These are phyloP conservation scores for Aleiodes sp. DNA, from an alignment of 1,140 invertebrate species.

Conservation along the genomic window DNA sequence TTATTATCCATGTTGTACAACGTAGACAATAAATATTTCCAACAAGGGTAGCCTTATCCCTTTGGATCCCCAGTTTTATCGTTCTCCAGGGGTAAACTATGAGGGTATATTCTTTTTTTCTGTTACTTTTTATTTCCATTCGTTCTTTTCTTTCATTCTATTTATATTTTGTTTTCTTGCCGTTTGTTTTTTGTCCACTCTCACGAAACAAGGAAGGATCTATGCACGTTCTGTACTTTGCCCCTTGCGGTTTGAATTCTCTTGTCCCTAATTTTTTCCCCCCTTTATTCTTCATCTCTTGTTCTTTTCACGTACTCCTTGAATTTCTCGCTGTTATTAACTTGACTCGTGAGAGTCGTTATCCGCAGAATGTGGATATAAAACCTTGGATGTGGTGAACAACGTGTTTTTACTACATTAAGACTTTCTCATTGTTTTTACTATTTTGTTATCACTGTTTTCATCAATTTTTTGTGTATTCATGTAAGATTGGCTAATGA, in stretches of 20 bases:
- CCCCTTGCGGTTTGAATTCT: neutral
- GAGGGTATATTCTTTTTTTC: neutral
- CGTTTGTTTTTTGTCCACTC: neutral
- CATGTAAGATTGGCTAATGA: too few species aligned
- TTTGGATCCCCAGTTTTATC: neutral
- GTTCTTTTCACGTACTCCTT: neutral
- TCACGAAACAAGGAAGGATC: neutral
- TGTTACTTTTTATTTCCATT: too few species aligned
- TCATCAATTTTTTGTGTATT: too few species aligned
- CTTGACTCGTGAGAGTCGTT: neutral
- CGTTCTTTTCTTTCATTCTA: neutral
- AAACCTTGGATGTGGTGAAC: too few species aligned
- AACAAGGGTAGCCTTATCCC: neutral
- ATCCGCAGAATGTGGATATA: too few species aligned
- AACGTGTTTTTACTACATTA: too few species aligned
- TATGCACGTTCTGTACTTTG: neutral
- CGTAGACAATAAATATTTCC: neutral
- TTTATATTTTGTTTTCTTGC: conserved; percentile 2
- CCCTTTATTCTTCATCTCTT: neutral
- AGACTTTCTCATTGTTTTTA: too few species aligned
- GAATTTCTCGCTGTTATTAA: neutral
- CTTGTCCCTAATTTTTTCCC: neutral
- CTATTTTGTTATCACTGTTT: too few species aligned
- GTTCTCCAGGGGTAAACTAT: neutral
- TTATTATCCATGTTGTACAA: neutral